Base-by-base conservation (phyloP, 2,797 vertebrate species). In the Hephaestus fuliginosus region DNA sequence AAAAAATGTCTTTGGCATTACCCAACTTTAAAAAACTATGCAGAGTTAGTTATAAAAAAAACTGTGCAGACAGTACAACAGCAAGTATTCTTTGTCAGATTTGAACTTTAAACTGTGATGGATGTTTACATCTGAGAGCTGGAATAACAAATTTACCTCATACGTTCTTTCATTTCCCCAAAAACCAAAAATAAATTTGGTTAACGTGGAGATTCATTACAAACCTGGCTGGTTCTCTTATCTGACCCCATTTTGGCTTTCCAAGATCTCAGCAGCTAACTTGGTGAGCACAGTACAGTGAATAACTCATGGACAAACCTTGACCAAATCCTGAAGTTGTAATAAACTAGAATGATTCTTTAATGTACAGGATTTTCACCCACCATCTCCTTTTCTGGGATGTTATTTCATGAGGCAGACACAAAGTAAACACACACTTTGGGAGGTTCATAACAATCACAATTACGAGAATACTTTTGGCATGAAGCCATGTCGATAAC, bases 401-500 rank as follows among this genome's bases (percentile, higher is more conserved):
- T 25, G 39, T 1, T 55, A 17, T 15, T 15, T 73, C 15, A 65
- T 33, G 39, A 17, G 7, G 18, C 20, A 22, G 36, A 46, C 28
- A 52, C 0, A 55, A 22, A 53, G 65, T 17, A 51, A 17, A 51
- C 48, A 18, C 43, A 49, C 63, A 55, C 22, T 12, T 51, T 13
- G 13, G 18, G 17, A 20, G 44, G 17, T 66, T 46, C 36, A 30
- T n/a, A 30, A 17, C 44, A 25, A 39, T 22, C 55, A 65, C 49
- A 63, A 72, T 74, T 11, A 15, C 3, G 12, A 64, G 81, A 61
- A 25, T 20, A 70, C 17, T 63, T 8, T n/a, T 53, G 65, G 67
- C 57, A 64, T 60, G 9, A 56, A 73, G 63, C 73, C 67, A 62
- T 78, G 51, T 5, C 3, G 48, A 78, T 41, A 69, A 22, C 49